Conservation (phyloP, 2,888 invertebrate species). For the Spodoptera exigua region DNA sequence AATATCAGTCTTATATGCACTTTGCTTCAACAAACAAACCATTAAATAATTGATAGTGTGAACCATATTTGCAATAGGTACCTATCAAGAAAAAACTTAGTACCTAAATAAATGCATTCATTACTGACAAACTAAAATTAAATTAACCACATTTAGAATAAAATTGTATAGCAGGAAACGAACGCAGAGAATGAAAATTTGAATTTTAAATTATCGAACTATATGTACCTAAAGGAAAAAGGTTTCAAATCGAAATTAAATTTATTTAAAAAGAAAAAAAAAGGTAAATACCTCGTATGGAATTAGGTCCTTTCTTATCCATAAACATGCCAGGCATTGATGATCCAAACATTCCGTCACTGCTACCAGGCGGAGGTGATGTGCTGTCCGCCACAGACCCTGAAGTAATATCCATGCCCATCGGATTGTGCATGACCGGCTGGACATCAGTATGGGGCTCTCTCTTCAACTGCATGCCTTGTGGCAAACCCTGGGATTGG, state of each 20-base stretch:
- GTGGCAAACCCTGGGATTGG: slow-evolving; percentile 71
- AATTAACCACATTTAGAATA: no score
- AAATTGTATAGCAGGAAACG: no score
- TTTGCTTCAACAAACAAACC: slow-evolving; percentile 45
- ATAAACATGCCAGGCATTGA: slow-evolving; percentile 86
- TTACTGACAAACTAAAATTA: no score
- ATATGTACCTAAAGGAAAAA: no score
- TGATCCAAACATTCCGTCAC: slow-evolving; percentile 84
- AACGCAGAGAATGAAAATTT: no score
- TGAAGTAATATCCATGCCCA: slow-evolving; percentile 80
- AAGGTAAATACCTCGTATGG: slow-evolving; percentile 90
- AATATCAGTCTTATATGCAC: slow-evolving; percentile 40
- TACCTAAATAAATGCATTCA: no score
- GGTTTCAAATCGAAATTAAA: no score
- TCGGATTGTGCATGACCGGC: slow-evolving; percentile 76
- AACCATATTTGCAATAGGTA: slow-evolving; percentile 49
- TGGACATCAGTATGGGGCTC: slow-evolving; percentile 80
- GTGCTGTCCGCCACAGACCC: slow-evolving; percentile 89
- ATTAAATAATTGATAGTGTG: slow-evolving; percentile 39
- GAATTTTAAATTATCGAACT: no score
- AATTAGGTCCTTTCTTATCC: slow-evolving; percentile 90
- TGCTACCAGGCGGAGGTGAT: slow-evolving; percentile 88
- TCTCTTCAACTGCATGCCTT: slow-evolving; percentile 79
- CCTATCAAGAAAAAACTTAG: neutral
- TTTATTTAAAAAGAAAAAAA: neutral